Conservation (phyloP, 2,797 vertebrate species). For the Pipistrellus pipistrellus region DNA sequence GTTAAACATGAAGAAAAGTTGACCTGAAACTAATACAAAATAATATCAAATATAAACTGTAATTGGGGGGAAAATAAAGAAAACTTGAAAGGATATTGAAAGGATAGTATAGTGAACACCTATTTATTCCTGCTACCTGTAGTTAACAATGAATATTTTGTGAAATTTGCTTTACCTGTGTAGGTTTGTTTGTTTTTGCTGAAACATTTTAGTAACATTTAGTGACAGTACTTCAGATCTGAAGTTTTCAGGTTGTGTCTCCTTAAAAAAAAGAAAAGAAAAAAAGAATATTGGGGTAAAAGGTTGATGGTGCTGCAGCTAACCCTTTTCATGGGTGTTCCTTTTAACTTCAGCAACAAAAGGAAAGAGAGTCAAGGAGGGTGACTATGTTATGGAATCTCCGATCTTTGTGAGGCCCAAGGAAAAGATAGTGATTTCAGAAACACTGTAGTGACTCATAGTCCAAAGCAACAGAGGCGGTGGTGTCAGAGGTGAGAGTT, state of each 20-base stretch:
- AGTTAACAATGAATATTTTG: neutral
- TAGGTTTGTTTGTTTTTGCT: conserved; percentile 39
- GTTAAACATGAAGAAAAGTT: conserved; percentile 6
- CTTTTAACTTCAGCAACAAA: neutral
- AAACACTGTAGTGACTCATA: neutral
- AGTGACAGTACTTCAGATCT: neutral
- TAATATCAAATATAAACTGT: neutral
- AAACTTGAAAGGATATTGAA: neutral
- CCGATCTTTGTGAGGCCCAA: neutral
- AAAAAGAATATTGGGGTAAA: neutral
- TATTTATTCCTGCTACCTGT: neutral
- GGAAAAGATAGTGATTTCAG: neutral
- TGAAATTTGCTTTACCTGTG: neutral
- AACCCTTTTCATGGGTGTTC: neutral
- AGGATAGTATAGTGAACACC: neutral
- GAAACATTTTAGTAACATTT: neutral
- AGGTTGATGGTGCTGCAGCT: neutral
- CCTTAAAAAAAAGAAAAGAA: neutral
- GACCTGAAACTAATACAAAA: neutral
- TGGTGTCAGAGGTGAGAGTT: conserved; percentile 30
- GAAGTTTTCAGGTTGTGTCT: conserved; percentile 6
- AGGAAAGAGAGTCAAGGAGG: neutral
- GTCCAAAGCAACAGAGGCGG: neutral
- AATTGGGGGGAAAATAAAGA: neutral
- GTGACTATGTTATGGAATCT: neutral